Base-by-base conservation (phyloP, 2,113 vertebrate species). In the Microtus richardsoni region DNA sequence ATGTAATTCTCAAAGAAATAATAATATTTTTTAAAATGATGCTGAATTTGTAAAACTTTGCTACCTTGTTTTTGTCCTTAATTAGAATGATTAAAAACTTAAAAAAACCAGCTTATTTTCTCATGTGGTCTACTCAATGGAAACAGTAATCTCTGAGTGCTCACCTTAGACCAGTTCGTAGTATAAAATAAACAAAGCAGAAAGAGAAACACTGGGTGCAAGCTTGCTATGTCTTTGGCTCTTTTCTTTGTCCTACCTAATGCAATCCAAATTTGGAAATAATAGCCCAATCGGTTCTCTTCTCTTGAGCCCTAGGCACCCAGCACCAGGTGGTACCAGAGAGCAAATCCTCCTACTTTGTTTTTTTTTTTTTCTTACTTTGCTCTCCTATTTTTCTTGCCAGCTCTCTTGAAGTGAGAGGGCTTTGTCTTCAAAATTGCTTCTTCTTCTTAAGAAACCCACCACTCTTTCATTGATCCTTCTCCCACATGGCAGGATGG, bases 381-480 rank as follows among this genome's bases (percentile, higher is more conserved):
- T 70, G 33, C 13, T 66, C 17, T 68, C 26, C 39, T 16, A 0
- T 80, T 74, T 77, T 33, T 79, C 39, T 95, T 77, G 9, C 17
- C 7, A 88, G 19, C 9, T 41, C 26, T 90, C 73, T n/a, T 71
- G 36, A 91, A 47, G 26, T 28, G 68, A 91, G 39, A 11, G 16
- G 93, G 24, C 13, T 47, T 91, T 73, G 6, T 91, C 62, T 93
- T 95, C 77, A 74, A 89, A 89, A 80, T 39, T 52, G 8, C 84
- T 71, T 9, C 36, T 39, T n/a, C 17, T n/a, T 88, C 80, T 62
- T 94, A 68, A 95, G 64, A 78, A 95, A 93, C 44, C 49, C 3
- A 71, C 44, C 8, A 36, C 6, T 94, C 58, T n/a, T 95, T 91
- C n/a, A 73, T 14, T 78, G 88, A 96, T 70, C 70, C 95, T 87